Base-by-base conservation (phyloP, 2,113 vertebrate genomes). In the Motacilla alba region DNA sequence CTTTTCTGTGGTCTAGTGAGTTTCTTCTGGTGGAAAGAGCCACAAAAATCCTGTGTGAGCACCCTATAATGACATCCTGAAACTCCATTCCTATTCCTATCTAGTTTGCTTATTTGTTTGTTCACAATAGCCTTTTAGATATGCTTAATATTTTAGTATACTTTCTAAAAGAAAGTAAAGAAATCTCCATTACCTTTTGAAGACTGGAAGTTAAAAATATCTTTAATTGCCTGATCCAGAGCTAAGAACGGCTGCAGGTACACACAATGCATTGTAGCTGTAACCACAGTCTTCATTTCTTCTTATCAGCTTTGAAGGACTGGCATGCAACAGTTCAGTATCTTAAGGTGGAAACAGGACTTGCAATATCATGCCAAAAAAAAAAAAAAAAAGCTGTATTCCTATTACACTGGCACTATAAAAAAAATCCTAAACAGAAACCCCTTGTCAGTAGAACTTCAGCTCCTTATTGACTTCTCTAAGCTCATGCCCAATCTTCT, bases 381-480 rank as follows among this genome's bases (percentile, higher is more conserved):
- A 53, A 55, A 35, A 39, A 66, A 68, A 24, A 50, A 53, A 55
- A 82, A 44, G 9, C 24, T 60, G 24, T 58, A 27, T 67, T 93
- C 55, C 67, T 91, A 21, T 77, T 50, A 62, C 10, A 88, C 5
- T 46, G 43, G 26, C 37, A 55, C 30, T 67, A 35, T 8, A 62
- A 95, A 95, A 95, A 35, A 95, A 80, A 64, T 41, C 49, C 56
- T 28, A 30, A 84, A 28, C 13, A 89, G 70, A 91, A 84, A 69
- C 53, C 6, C 13, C 44, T 58, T 22, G 21, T 27, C 53, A 80
- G 53, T 19, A 76, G 30, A 70, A 68, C 23, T 69, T 91, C 66
- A 81, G 28, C 37, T 87, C 82, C 68, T 89, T 75, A 43, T 0
- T 27, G 43, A 49, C 46, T 90, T 90, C 60, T 76, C 33, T 55